Evolutionary conservation across 2,888 invertebrate species (phyloP), one percentile per base, ranked within the genome.

Genomic region (Tuberolachnus salignus): DNA sequence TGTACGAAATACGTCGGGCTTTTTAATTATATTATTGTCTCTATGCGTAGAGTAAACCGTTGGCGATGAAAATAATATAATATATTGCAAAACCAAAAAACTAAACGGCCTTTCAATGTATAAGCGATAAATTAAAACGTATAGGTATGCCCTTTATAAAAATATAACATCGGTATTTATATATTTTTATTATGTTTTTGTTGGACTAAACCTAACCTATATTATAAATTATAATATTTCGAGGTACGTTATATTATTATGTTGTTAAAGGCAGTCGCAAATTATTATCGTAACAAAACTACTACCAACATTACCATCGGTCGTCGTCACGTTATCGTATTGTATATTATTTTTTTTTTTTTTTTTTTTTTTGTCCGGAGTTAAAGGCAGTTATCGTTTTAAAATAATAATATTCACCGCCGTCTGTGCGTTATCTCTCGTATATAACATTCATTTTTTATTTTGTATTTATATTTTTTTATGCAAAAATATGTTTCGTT

Each of bases 371-470:
- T n/a, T n/a, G n/a, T n/a, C n/a, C 49, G 16, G 1, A 26, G 21
- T 16, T 44, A 23, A 49, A 67, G 23, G 67, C 23, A 23, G 67
- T 67, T 67, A 67, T 67, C 67, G 67, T 67, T 67, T 67, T 51
- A 26, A 26, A 51, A 51, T n/a, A n/a, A 67, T 67, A 67, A 67
- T 67, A 67, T 67, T 67, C 67, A 26, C 26, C 26, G 66, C 23
- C 46, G 34, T 34, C 34, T 34, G 34, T 34, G 53, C 14, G 69
- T 69, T 69, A 69, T 69, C 69, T 69, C 34, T 4, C 34, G 34
- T 34, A 34, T 34, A 42, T 34, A 42, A 53, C 34, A 55, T 4
- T 42, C 53, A 53, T 69, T 69, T 53, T 42, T 53, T 14, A n/a
- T n/a, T n/a, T n/a, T n/a, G n/a, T n/a, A n/a, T n/a, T n/a, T n/a